Percentiles rank a stretch among this genome's conserved stretches.
Evolutionary conservation across 2,888 invertebrate genomes (phyloP).

Genomic region (Drosophila neotestacea): DNA sequence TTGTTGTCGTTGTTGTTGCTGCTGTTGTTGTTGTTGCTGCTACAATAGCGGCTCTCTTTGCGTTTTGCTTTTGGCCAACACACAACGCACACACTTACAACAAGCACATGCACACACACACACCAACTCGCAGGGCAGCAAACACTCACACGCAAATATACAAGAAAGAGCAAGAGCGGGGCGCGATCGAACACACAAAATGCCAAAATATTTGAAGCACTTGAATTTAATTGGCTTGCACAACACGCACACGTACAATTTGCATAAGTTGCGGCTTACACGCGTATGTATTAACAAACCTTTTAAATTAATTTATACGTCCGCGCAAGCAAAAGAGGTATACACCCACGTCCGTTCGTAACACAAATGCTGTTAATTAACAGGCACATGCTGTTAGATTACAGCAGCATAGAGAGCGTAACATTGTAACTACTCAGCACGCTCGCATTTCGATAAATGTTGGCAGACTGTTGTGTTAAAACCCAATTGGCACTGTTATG

Average conservation of each 20-base stretch:
- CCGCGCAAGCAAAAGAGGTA: conserved; percentile 62
- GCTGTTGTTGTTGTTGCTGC: conserved; percentile 43
- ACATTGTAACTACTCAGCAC: conserved; percentile 22
- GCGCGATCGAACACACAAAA: conserved; percentile 43
- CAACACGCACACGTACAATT: conserved; percentile 41
- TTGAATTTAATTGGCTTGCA: conserved; percentile 44
- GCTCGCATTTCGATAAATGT: conserved; percentile 47
- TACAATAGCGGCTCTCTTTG: conserved; percentile 63
- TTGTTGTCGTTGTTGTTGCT: conserved; percentile 47
- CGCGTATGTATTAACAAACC: conserved; percentile 52
- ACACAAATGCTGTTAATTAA: conserved; percentile 58
- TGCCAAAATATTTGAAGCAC: conserved; percentile 44
- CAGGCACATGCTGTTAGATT: conserved; percentile 47
- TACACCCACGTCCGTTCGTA: conserved; percentile 67
- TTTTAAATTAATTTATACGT: conserved; percentile 52
- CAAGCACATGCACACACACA: conserved; percentile 41
- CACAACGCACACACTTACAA: conserved; percentile 50
- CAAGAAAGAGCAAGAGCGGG: conserved; percentile 48
- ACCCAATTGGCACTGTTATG: conserved; percentile 1
- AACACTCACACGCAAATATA: conserved; percentile 36
- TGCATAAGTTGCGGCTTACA: conserved; percentile 49
- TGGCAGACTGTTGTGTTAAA: conserved; percentile 3
- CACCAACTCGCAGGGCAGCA: conserved; percentile 41
- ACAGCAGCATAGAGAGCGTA: conserved; percentile 27
- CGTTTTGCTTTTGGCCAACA: conserved; percentile 72